Percentiles rank a stretch among this genome's conserved stretches.
phyloP scores from a whole-genome alignment of 2,888 invertebrate species.

The Stomorhina lunata region DNA sequence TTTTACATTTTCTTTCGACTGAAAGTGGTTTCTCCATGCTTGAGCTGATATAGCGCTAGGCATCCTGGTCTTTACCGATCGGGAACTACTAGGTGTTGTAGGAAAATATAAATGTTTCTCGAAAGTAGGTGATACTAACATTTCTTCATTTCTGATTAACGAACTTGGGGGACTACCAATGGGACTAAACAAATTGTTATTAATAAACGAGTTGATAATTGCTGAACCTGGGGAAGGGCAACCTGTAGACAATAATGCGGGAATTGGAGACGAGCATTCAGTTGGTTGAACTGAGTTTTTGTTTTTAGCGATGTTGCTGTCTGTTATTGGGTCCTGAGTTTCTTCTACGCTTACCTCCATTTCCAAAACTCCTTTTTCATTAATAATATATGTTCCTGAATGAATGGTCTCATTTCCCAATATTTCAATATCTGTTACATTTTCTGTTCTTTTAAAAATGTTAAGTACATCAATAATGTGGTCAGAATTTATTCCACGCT shows the following conservation, averaged over 20 bases:
- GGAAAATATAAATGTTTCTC: background rate
- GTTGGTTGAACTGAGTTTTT: background rate
- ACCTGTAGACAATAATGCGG: background rate
- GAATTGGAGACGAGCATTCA: background rate
- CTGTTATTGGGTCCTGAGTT: background rate
- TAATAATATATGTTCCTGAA: background rate
- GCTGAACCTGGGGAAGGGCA: no score
- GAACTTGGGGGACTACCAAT: background rate
- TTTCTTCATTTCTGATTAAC: background rate
- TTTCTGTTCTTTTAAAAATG: no score
- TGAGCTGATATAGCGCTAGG: conserved; percentile 2
- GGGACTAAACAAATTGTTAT: no score
- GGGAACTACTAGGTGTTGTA: background rate
- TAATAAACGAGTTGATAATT: no score
- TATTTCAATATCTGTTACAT: no score
- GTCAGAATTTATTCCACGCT: conserved; percentile 23
- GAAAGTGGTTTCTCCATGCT: background rate
- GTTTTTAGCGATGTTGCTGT: background rate
- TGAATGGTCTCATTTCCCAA: conserved; percentile 3
- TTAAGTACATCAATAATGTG: background rate
- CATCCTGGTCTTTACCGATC: background rate
- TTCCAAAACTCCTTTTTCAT: conserved; percentile 21
- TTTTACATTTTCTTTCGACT: conserved; percentile 2
- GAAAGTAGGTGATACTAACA: background rate
- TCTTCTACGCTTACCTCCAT: background rate